These are phyloP conservation scores for Anthrax anthrax DNA, from an alignment of 2,888 invertebrate genomes.

Conservation along the genomic window DNA sequence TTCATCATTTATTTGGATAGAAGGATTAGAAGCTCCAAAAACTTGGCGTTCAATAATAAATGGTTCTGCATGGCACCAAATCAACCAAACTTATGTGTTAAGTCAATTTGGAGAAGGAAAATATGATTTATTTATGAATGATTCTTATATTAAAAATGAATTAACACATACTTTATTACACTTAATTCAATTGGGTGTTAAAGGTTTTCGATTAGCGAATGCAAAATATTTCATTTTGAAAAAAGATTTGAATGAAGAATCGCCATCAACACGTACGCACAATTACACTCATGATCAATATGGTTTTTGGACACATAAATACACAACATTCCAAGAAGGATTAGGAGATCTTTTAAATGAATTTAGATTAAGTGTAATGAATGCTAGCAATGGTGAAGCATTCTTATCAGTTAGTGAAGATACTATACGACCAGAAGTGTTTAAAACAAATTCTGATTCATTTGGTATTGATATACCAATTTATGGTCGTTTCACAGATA, in stretches of 20 bases:
- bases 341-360: conserved; percentile 43
- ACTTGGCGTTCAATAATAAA: conserved; percentile 49
- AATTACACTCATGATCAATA: conserved; percentile 40
- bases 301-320: conserved; percentile 46
- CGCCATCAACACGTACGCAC: conserved; percentile 21
- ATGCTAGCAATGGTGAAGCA: conserved; percentile 38
- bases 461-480: conserved; percentile 29
- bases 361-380: conserved; percentile 48
- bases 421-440: conserved; percentile 23
- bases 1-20: conserved; percentile 68
- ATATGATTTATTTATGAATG: conserved; percentile 72
- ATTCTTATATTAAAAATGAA: conserved; percentile 46
- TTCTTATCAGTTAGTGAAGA: conserved; percentile 31
- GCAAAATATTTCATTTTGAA: conserved; percentile 53
- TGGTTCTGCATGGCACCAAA: conserved; percentile 25
- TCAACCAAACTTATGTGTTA: conserved; percentile 46
- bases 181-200: conserved; percentile 63
- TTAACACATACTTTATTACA: conserved; percentile 51
- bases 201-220: conserved; percentile 57
- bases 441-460: conserved; percentile 17
- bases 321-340: conserved; percentile 48
- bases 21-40: conserved; percentile 40
- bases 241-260: conserved; percentile 38
- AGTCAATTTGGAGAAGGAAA: conserved; percentile 54
- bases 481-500: conserved; percentile 25